Base-by-base conservation (phyloP, 2,797 vertebrate species). In the Oryzias sinensis region DNA sequence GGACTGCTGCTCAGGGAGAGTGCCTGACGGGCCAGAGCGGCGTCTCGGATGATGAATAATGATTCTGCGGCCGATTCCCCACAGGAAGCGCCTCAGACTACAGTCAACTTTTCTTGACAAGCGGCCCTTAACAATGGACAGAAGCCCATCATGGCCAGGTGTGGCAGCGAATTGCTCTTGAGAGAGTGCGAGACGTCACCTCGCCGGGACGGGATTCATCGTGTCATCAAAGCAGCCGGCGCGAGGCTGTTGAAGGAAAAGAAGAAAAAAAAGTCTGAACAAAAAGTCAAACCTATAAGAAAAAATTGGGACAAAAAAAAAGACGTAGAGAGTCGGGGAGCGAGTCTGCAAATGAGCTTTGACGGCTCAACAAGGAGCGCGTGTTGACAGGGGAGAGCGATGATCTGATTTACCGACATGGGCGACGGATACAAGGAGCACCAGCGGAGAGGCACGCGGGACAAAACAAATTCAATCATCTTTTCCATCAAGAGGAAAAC, bases 391-490 rank as follows among this genome's bases (percentile, higher is more conserved):
- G 85, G 83, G 84, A 86, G 82, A 75, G 77, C 53, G 72, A 74
- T 90, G 88, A 91, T 91, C 84, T 83, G 90, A 93, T 91, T 88
- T 89, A 87, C 85, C 76, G 86, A 89, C 88, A 88, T 80, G 61
- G 77, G 83, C 79, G 63, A 82, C 76, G 70, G 62, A 81, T 73
- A 37, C 81, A 55, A 68, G 62, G 75, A 65, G 62, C 70, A 76
- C 82, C 65, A 72, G 80, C 70, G 53, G 82, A 68, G 84, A 84
- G 69, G 67, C 85, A 67, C 71, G 33, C 59, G 73, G 88, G 84
- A 88, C 89, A 87, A 90, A 91, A 90, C 88, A 90, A 91, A 91
- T 91, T 81, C 88, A 91, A 90, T 92, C 85, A 92, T 89, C 88
- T 86, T 82, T 82, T 82, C 88, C 82, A 89, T 91, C 84, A 88